Base-by-base conservation (phyloP, 2,113 vertebrate species). In the Dolichallabes microphthalmus region DNA sequence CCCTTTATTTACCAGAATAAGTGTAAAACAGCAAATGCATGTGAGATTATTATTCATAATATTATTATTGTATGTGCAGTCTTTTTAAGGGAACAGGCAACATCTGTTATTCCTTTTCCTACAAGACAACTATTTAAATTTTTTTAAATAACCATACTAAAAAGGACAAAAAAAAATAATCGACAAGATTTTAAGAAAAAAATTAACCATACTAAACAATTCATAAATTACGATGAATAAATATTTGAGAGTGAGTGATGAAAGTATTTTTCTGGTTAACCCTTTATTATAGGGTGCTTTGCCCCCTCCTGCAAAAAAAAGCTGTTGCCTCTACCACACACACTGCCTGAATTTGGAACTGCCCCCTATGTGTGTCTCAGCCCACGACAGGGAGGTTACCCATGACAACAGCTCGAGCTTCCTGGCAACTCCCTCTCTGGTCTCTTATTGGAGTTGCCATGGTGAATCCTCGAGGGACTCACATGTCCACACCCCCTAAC, bases 351-450 rank as follows among this genome's bases (percentile, higher is more conserved):
- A 85, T 88, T 89, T 85, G 85, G 88, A 85, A 74, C 50, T 79
- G 76, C 53, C 22, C 30, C 19, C 1, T 60, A 30, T 60, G 19
- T 39, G 53, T 30, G 50, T 19, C 92, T 90, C 90, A 87, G 89
- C 91, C 92, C 89, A 88, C 90, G 93, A 90, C 92, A 93, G 90
- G 91, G 91, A 60, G 92, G 91, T 89, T 85, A 90, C 93, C 90
- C 94, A 94, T 95, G 94, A 94, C 94, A 95, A 95, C 94, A 90
- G 89, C 89, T 90, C 88, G 87, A 92, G 93, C 93, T 93, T 93
- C 92, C 94, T 89, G 93, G 94, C 93, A 92, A 93, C 94, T 93
- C 93, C 93, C 93, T 94, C 93, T 94, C 92, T 94, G 92, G 93
- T 94, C 91, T 91, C 92, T 91, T 87, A 93, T 92, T 92, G 89